Evolutionary conservation across 2,888 invertebrate species (phyloP).

Genomic region (Lasioglossum oenotherae): DNA sequence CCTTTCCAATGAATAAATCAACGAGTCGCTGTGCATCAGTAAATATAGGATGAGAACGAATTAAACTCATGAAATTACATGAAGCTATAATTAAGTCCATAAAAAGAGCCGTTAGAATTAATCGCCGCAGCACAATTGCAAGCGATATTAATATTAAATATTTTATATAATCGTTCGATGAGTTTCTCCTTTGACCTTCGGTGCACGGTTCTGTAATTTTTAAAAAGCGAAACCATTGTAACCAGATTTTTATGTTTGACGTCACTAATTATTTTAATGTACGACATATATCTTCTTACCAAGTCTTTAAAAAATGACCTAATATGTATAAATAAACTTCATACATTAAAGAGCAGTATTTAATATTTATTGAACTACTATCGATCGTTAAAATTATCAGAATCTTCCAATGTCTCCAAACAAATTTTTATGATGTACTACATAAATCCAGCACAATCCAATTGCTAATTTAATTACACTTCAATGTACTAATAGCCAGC

Average conservation of each 20-base stretch:
- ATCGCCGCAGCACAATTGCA: background rate
- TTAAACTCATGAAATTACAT: background rate
- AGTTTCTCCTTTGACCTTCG: background rate
- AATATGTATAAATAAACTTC: too few species aligned
- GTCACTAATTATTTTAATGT: background rate
- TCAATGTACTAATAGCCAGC: background rate
- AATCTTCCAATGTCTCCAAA: background rate
- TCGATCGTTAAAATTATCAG: background rate
- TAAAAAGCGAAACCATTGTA: background rate
- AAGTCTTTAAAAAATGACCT: too few species aligned
- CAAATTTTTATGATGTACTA: background rate
- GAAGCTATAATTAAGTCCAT: background rate
- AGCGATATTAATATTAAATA: background rate
- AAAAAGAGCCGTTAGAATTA: background rate
- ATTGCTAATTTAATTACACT: background rate
- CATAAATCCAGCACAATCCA: background rate
- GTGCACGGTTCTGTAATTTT: background rate
- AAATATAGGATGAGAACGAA: conserved; percentile 4
- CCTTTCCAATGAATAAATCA: background rate
- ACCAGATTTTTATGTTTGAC: background rate
- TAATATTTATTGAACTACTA: background rate
- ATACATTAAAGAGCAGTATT: too few species aligned
- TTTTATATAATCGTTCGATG: background rate
- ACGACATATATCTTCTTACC: too few species aligned
- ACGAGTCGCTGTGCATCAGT: background rate